Base-by-base conservation (phyloP, 1,140 invertebrate genomes). In the Platyscapa corneri region DNA sequence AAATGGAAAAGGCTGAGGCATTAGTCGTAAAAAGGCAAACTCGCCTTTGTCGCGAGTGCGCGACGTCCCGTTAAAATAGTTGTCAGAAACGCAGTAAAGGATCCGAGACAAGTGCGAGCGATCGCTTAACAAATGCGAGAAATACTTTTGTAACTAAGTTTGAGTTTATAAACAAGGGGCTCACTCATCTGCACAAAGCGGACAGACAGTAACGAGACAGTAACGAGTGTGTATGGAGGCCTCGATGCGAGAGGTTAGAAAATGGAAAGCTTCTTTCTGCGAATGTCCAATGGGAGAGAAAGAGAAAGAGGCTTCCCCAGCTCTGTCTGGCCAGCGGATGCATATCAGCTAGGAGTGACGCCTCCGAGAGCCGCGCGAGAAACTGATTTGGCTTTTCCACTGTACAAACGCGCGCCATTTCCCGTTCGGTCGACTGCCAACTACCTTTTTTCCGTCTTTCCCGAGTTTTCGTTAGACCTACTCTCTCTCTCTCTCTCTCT, bases 151-250 rank as follows among this genome's bases (percentile, higher is more conserved):
- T 20, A 72, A 72, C 34, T 16, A 72, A 72, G 67, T 27, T 72
- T 16, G 39, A 72, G 67, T 39, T 72, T 72, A 72, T 72, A 72
- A 72, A 72, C n/a, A n/a, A n/a, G 23, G 39, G 39, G 20, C 67
- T 0, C 34, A 72, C 18, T 72, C 27, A 39, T 39, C 67, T 30
- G n/a, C 3, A 72, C 34, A 72, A 39, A 39, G 67, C 34, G 23
- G 10, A 14, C 67, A 3, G 67, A 72, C 32, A 23, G 37, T 27
- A 18, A 72, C 34, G 30, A n/a, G 65, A 34, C 65, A 67, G 65
- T 34, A 67, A 67, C 1, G 49, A 53, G 49, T 53, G n/a, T n/a
- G 18, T 18, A 53, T 18, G 49, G 16, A 53, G 49, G 8, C 49
- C 49, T 7, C 49, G 49, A 7, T 14, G 49, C 18, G 49, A 53